phyloP scores from a whole-genome alignment of 2,113 vertebrate species.

The Leucosticte australis region DNA sequence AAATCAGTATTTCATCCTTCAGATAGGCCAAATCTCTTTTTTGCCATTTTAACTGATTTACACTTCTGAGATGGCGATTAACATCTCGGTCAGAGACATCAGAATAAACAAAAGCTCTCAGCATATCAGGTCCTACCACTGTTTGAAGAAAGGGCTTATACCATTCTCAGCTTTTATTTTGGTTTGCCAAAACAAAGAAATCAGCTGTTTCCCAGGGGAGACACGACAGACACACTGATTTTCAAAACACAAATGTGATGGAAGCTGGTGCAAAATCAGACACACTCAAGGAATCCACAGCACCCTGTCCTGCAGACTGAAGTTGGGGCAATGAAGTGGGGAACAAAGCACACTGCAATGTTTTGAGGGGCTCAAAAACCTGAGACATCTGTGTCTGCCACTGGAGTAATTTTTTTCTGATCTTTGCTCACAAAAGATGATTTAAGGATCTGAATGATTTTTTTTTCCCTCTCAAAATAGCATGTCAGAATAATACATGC shows the following conservation, averaged over 20 bases:
- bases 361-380: neutral
- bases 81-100: neutral
- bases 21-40: neutral
- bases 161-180: neutral
- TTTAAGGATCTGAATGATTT: neutral
- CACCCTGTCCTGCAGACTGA: neutral
- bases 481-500: neutral
- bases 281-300: neutral
- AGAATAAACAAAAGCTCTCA: neutral
- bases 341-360: neutral
- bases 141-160: neutral
- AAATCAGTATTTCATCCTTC: neutral
- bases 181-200: neutral
- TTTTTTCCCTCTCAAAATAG: neutral
- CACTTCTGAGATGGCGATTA: neutral
- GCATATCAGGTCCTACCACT: neutral
- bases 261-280: neutral
- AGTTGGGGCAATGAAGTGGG: neutral
- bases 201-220: neutral
- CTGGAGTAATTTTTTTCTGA: neutral
- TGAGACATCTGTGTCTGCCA: neutral
- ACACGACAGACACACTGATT: neutral
- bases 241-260: neutral
- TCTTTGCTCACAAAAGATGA: neutral
- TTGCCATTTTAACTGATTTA: neutral